Percentiles rank a stretch among this genome's conserved stretches.
Conservation (phyloP, 2,797 vertebrate species). For the Pampus argenteus region DNA sequence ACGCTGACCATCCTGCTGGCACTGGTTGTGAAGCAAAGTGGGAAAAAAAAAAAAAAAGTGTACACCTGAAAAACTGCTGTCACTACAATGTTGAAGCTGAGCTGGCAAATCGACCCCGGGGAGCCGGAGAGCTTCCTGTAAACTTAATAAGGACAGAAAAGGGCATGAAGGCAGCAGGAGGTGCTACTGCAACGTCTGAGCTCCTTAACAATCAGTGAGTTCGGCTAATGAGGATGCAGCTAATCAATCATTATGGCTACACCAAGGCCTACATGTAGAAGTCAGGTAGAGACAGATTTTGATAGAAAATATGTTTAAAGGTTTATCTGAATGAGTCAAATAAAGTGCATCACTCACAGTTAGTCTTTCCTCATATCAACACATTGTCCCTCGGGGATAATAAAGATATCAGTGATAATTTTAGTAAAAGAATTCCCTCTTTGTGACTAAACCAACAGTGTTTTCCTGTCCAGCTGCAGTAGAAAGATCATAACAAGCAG, state of each 20-base stretch:
- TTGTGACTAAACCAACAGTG: not conserved
- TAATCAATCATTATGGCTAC: no score
- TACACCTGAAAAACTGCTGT: conserved; percentile 64
- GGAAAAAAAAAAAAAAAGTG: conserved; percentile 13
- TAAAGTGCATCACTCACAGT: not conserved
- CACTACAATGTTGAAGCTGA: conserved; percentile 53
- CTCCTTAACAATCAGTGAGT: conserved; percentile 15
- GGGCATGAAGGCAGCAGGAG: conserved; percentile 24
- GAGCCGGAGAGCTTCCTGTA: conserved; percentile 50
- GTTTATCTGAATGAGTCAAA: not conserved
- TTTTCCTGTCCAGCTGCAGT: not conserved
- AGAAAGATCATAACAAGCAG: not conserved
- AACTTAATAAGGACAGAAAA: conserved; percentile 54
- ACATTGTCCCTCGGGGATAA: no score
- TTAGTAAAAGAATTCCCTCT: not conserved
- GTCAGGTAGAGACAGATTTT: no score
- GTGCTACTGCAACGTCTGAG: conserved; percentile 20
- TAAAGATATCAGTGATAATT: no score
- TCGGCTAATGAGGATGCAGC: conserved; percentile 24
- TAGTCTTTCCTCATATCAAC: no score
- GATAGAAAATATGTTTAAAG: no score
- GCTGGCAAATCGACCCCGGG: conserved; percentile 46
- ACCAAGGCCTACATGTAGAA: no score
- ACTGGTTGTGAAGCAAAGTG: conserved; percentile 18
- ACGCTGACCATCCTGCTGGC: conserved; percentile 39